Conservation (phyloP, 2,797 vertebrate species). For the Hylomyscus alleni region DNA sequence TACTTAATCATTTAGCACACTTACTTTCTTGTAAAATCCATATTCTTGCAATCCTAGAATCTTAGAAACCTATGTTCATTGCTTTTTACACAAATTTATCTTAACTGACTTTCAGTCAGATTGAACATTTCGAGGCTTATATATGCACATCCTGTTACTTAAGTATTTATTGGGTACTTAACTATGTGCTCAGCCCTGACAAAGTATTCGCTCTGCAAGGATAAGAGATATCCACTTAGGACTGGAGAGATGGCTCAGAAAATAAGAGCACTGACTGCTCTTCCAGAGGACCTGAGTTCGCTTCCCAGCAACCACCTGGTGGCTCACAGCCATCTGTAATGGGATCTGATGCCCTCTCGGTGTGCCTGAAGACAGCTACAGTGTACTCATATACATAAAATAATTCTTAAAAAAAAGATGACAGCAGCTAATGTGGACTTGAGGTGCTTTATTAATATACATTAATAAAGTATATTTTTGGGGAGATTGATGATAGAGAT, state of each 20-base stretch:
- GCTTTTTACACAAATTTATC: neutral
- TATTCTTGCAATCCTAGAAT: neutral
- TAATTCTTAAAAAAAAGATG: neutral
- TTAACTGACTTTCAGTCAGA: neutral
- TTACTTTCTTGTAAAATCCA: conserved; percentile 3
- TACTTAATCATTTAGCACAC: conserved; percentile 14
- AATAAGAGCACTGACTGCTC: neutral
- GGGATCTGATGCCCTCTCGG: neutral
- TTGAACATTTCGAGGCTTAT: conserved; percentile 2
- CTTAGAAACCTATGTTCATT: conserved; percentile 34
- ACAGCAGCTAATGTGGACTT: neutral
- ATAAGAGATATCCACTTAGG: neutral
- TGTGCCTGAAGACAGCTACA: neutral
- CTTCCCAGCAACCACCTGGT: neutral
- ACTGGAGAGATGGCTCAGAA: neutral
- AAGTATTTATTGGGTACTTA: neutral
- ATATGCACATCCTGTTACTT: conserved; percentile 9
- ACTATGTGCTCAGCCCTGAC: neutral
- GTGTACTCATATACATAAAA: neutral
- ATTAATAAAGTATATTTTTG: neutral
- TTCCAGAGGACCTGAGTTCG: neutral
- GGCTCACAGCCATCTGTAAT: neutral
- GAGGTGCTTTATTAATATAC: neutral
- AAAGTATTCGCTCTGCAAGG: neutral
- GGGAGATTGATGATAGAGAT: neutral